Evolutionary conservation across 2,888 invertebrate species (phyloP).

Genomic region (Chrysolina americana): DNA sequence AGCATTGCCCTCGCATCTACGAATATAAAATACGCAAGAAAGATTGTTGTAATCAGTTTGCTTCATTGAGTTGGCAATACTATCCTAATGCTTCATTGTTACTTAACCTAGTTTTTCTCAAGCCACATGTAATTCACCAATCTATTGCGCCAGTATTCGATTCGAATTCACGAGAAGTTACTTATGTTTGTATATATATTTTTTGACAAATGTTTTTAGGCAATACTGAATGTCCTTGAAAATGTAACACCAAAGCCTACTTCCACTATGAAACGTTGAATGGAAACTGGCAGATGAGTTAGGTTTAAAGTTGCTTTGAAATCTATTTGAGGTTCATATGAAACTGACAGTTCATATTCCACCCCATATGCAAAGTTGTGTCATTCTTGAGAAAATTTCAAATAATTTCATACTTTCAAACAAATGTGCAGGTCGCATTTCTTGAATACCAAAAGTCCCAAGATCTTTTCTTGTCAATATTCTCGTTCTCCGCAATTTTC

Average conservation of each 20-base stretch:
- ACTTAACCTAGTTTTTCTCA: constrained; percentile 43
- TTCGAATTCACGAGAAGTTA: constrained; percentile 46
- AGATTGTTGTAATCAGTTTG: background rate
- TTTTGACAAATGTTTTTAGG: constrained; percentile 34
- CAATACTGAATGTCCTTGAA: constrained; percentile 23
- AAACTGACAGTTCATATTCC: too few species aligned
- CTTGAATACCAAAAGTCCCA: background rate
- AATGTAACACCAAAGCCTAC: background rate
- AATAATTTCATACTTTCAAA: too few species aligned
- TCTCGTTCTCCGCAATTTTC: too few species aligned
- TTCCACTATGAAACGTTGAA: constrained; percentile 6
- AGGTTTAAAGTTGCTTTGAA: background rate
- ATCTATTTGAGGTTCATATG: too few species aligned
- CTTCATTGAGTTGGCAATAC: background rate
- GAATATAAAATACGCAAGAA: too few species aligned
- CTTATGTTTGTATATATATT: constrained; percentile 47
- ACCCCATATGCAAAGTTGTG: too few species aligned
- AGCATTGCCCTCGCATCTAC: too few species aligned
- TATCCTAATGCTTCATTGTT: background rate
- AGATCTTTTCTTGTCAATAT: too few species aligned
- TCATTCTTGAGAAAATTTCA: too few species aligned
- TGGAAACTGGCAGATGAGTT: constrained; percentile 10
- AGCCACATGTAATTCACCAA: constrained; percentile 49
- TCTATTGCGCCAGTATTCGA: constrained; percentile 56
- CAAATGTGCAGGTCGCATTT: background rate